Evolutionary conservation across 2,113 vertebrate genomes (phyloP), one percentile per base, ranked within the genome.

Genomic region (Podarcis cretensis): DNA sequence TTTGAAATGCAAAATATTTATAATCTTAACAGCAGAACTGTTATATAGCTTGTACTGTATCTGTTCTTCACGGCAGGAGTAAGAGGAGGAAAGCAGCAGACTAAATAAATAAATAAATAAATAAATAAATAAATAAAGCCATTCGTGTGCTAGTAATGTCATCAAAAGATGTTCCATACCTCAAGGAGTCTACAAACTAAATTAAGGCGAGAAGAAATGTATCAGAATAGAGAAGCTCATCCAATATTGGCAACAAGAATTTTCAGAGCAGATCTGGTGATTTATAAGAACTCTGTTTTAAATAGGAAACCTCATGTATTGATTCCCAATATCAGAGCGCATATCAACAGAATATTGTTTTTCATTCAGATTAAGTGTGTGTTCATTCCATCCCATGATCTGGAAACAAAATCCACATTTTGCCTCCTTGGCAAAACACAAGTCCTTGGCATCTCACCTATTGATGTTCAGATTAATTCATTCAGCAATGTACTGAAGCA

Each of bases 21-120:
- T 48, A 71, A 18, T 0, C 0, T 80, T 89, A 71, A 83, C 18
- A n/a, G 13, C 0, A 3, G 90, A 21, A n/a, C 21, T 81, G 27
- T 78, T 83, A 87, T 76, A 37, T 3, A 77, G 27, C 13, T 92
- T 63, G 57, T 57, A 85, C 71, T 3, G 74, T 81, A 59, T 83
- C 69, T 85, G 37, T 14, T 0, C 0, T 48, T 57, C 74, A 5
- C 21, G 68, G 14, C 27, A 57, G 30, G 68, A 84, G 48, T 30
- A 74, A 57, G 12, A 18, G 12, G 43, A 37, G 40, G 7, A 13
- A 21, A 16, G 18, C 6, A 27, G 43, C 43, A 40, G 35, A 68
- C 32, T 2, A 71, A 13, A n/a, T 14, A 71, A 30, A 12, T 12
- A 71, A 30, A 12, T n/a, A n/a, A n/a, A n/a, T n/a, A n/a, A n/a